Evolutionary conservation across 53 echinoderm and acorn worm species (phyloP).

Genomic region (Astropecten irregularis): DNA sequence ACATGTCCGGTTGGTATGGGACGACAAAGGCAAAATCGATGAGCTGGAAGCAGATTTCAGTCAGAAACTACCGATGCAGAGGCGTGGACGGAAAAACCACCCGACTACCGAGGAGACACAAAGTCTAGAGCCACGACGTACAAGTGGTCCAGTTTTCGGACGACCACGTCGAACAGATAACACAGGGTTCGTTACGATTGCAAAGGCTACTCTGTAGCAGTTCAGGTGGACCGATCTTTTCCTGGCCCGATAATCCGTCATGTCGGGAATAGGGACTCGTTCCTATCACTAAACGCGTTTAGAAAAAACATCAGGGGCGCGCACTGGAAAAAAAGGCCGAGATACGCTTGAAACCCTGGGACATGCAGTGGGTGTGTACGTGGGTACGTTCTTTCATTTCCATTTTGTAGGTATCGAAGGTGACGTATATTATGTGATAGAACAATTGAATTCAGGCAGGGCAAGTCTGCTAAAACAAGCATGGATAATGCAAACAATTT

Average conservation of each 20-base stretch:
- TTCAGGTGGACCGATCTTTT: not conserved
- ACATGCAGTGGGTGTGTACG: too few relatives aligned
- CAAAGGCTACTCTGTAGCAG: not conserved
- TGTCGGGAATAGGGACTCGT: not conserved
- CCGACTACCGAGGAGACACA: not conserved
- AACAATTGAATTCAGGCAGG: too few relatives aligned
- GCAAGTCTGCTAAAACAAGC: too few relatives aligned
- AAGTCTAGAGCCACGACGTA: not conserved
- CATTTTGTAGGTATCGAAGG: too few relatives aligned
- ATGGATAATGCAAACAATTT: too few relatives aligned
- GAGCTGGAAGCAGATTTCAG: too few relatives aligned
- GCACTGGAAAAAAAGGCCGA: not conserved
- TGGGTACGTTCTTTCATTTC: too few relatives aligned
- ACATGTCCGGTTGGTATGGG: too few relatives aligned
- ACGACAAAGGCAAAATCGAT: too few relatives aligned
- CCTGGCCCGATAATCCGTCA: not conserved
- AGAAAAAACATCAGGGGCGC: not conserved
- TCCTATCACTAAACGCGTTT: not conserved
- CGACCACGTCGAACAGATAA: not conserved
- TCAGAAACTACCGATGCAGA: too few relatives aligned
- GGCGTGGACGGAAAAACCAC: not conserved
- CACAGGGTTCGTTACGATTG: not conserved
- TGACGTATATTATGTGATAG: too few relatives aligned
- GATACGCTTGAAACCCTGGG: too few relatives aligned
- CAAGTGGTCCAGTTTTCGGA: not conserved